Evolutionary conservation across 1,140 invertebrate species (phyloP).

Genomic region (Acromyrmex echinatior): DNA sequence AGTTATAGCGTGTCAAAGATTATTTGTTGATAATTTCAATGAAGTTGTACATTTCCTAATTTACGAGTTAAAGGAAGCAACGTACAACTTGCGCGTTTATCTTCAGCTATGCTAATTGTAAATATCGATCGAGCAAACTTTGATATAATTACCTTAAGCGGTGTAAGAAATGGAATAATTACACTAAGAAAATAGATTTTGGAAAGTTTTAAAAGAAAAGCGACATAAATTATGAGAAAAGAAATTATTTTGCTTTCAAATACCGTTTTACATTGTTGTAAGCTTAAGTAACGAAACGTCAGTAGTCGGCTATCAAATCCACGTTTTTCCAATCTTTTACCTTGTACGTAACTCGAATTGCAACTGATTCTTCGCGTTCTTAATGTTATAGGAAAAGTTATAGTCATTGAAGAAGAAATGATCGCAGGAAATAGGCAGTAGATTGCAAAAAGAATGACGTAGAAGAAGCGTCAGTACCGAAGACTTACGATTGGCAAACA

Average conservation of each 20-base stretch:
- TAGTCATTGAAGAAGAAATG: constrained; percentile 93
- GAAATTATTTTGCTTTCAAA: not conserved
- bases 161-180: not conserved
- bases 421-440: constrained; percentile 91
- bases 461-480: constrained; percentile 69
- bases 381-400: constrained; percentile 94
- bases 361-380: constrained; percentile 86
- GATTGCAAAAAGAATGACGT: constrained; percentile 67
- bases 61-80: not conserved
- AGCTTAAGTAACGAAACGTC: not conserved
- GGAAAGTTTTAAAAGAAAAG: not conserved
- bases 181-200: not conserved
- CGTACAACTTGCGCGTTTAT: not conserved
- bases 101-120: not conserved
- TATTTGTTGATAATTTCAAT: not conserved
- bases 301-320: not conserved
- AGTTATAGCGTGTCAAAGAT: not conserved
- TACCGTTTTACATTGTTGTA: not conserved
- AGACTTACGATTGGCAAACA: constrained; percentile 92
- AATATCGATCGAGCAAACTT: not conserved
- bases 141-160: not conserved
- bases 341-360: not conserved
- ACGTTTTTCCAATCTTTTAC: not conserved
- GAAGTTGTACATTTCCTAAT: not conserved
- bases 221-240: not conserved